phyloP scores from a whole-genome alignment of 2,888 invertebrate species.

The Heliconius ismenius region DNA sequence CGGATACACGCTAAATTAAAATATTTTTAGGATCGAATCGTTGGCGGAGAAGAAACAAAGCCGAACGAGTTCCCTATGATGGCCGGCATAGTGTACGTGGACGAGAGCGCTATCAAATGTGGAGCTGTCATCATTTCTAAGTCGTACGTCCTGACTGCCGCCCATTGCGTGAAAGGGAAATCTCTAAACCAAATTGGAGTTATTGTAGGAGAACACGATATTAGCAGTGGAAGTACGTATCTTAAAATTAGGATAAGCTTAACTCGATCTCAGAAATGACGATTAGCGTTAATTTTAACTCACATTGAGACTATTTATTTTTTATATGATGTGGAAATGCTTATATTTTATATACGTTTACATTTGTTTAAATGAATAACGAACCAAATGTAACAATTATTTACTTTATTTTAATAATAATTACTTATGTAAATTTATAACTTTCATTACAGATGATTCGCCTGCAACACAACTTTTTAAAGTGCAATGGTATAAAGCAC shows the following conservation, averaged over 20 bases:
- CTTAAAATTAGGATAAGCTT: too few relatives aligned
- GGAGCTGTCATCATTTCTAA: constrained; percentile 78
- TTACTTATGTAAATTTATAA: too few relatives aligned
- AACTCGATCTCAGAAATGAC: background rate
- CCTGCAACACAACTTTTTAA: constrained; percentile 59
- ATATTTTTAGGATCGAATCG: constrained; percentile 65
- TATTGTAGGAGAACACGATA: constrained; percentile 77
- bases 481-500: constrained; percentile 61
- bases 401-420: too few relatives aligned
- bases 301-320: background rate
- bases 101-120: constrained; percentile 69
- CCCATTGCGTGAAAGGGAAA: constrained; percentile 78
- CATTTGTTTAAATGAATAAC: too few relatives aligned
- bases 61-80: constrained; percentile 70
- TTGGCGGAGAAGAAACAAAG: constrained; percentile 64
- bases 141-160: constrained; percentile 77
- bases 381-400: too few relatives aligned
- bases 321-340: too few relatives aligned
- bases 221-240: constrained; percentile 54
- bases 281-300: background rate
- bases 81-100: constrained; percentile 55
- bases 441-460: constrained; percentile 65
- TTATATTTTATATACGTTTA: too few relatives aligned
- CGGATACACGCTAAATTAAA: background rate
- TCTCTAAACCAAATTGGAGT: constrained; percentile 49